Evolutionary conservation across 1,140 invertebrate species (phyloP).

Genomic region (Venustaconcha ellipsiformis): DNA sequence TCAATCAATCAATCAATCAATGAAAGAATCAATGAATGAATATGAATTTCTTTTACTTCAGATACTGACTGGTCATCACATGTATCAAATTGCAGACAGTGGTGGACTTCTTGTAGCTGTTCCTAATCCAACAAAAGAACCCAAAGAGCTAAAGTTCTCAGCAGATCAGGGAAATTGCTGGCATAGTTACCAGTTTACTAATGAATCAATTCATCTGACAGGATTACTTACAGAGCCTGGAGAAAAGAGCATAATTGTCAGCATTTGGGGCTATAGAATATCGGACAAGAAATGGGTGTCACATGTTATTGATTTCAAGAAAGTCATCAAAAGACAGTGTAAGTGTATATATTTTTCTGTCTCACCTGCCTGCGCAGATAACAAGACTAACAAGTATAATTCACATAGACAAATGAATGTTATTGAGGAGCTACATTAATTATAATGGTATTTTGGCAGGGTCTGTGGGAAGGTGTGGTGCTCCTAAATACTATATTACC

Average conservation of each 20-base stretch:
- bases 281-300: slow-evolving; percentile 57
- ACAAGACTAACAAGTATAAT: no score
- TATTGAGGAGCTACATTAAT: no score
- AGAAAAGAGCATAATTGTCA: slow-evolving; percentile 75
- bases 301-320: slow-evolving; percentile 58
- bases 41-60: slow-evolving; percentile 27
- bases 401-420: no score
- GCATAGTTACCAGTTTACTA: slow-evolving; percentile 64
- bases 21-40: no score
- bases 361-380: no score
- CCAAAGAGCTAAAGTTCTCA: slow-evolving; percentile 75
- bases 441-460: no score
- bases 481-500: no score
- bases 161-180: slow-evolving; percentile 66
- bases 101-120: slow-evolving; percentile 67
- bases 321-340: slow-evolving; percentile 59
- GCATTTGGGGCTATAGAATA: slow-evolving; percentile 78
- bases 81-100: slow-evolving; percentile 66
- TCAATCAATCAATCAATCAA: no score
- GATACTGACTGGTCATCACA: slow-evolving; percentile 65
- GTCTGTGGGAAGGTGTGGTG: no score
- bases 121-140: slow-evolving; percentile 80
- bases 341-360: slow-evolving; percentile 30
- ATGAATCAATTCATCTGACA: slow-evolving; percentile 85
- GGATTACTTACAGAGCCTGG: slow-evolving; percentile 75